A percentile compares a stretch with the other conserved stretches of the same genome.
Evolutionary conservation across 2,797 vertebrate species (phyloP).

Genomic region (Tympanoctomys barrerae): DNA sequence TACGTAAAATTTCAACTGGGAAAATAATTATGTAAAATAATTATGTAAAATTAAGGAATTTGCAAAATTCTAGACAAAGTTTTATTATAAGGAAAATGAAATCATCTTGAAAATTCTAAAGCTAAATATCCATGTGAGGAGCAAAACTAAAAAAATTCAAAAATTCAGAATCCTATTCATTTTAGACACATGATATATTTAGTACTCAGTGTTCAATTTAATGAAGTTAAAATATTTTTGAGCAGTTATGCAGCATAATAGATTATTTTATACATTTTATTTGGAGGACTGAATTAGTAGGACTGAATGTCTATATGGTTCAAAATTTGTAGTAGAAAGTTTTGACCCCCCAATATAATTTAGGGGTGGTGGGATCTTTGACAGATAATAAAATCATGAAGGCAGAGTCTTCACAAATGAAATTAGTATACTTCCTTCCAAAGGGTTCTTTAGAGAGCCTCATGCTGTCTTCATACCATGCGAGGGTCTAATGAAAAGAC

Average conservation of each 20-base stretch:
- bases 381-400: background rate
- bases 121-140: background rate
- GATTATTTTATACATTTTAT: background rate
- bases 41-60: slow-evolving; percentile 1
- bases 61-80: background rate
- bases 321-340: background rate
- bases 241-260: background rate
- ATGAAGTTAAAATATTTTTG: slow-evolving; percentile 32
- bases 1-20: background rate
- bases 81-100: slow-evolving; percentile 16
- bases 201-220: slow-evolving; percentile 8
- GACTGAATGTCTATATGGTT: background rate
- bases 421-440: background rate
- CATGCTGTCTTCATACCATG: background rate
- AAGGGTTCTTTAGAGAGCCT: background rate
- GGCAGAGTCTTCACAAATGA: background rate
- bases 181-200: background rate
- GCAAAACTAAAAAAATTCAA: slow-evolving; percentile 24
- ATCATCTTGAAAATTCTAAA: slow-evolving; percentile 36
- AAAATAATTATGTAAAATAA: background rate
- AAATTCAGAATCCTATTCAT: background rate
- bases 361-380: background rate
- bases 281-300: background rate
- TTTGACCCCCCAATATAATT: background rate
- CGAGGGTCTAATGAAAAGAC: background rate